Percentiles rank a stretch among this genome's conserved stretches.
Evolutionary conservation across 2,113 vertebrate genomes (phyloP).

Genomic region (Catagonus wagneri): DNA sequence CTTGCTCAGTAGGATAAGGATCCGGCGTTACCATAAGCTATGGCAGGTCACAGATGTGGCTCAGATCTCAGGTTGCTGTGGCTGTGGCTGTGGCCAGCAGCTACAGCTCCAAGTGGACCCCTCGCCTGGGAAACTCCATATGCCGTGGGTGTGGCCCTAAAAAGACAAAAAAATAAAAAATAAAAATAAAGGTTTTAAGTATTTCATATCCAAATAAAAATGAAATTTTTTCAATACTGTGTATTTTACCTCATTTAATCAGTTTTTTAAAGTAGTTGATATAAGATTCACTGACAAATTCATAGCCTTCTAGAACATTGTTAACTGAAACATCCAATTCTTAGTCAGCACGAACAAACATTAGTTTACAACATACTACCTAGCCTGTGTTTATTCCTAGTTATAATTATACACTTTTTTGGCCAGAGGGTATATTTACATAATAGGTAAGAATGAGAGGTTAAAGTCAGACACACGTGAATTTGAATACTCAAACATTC

Average conservation of each 20-base stretch:
- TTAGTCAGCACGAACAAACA: background rate
- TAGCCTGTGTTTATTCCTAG: background rate
- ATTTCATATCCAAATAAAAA: slow-evolving; percentile 22
- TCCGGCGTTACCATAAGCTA: too few species aligned
- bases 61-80: too few species aligned
- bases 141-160: too few species aligned
- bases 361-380: background rate
- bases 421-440: background rate
- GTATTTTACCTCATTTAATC: background rate
- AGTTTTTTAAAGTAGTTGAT: background rate
- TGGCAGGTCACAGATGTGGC: too few species aligned
- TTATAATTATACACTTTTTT: background rate
- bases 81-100: too few species aligned
- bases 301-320: background rate
- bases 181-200: too few species aligned
- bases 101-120: too few species aligned
- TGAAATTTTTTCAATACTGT: background rate
- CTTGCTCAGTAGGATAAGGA: too few species aligned
- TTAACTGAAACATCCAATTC: background rate
- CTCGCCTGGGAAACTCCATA: too few species aligned
- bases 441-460: background rate
- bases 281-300: background rate
- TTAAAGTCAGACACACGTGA: background rate
- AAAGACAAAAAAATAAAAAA: too few species aligned
- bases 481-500: background rate